Base-by-base conservation (phyloP, 2,888 invertebrate species). In the Ichneumon xanthorius region DNA sequence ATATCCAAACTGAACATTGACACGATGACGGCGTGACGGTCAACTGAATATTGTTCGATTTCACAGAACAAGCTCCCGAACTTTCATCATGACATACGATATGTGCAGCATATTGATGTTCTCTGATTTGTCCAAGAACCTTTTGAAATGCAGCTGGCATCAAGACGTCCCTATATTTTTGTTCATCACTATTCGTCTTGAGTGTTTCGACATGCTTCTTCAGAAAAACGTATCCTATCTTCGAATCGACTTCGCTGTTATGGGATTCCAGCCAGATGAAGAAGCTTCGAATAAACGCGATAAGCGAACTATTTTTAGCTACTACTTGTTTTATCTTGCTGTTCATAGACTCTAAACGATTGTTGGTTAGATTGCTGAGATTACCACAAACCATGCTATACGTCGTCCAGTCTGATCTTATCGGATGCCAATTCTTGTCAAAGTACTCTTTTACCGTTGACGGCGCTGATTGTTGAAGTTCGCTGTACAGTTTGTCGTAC, bases 401-500 rank as follows among this genome's bases (percentile, higher is more conserved):
- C n/a, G 22, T 14, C 16, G 48, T 37, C 77, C 82, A 77, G 22
- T 82, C 76, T 19, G 70, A 30, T 50, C 26, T 22, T 37, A 78
- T 78, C 4, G 58, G 48, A 61, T 72, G 73, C 82, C 85, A 85
- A 50, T 85, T 85, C 26, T 73, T 71, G 22, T 58, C 65, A 33
- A 77, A 82, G 55, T 77, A 82, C 22, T 72, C 4, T 6, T 67
- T 3, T 5, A 82, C 68, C 14, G n/a, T 22, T 55, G 4, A 4
- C 14, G 70, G 37, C 30, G 37, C 67, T 4, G 33, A 14, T 9
- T 40, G 33, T 53, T 37, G 40, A 71, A 79, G 68, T 71, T 79
- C 22, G 22, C 2, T 19, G 30, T 79, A 79, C 19, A 55, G n/a
- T 14, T 48, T 11, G 16, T 72, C 50, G 33, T 72, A 72, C 22